phyloP scores from a whole-genome alignment of 2,113 vertebrate genomes.

The Pycnonotus jocosus region DNA sequence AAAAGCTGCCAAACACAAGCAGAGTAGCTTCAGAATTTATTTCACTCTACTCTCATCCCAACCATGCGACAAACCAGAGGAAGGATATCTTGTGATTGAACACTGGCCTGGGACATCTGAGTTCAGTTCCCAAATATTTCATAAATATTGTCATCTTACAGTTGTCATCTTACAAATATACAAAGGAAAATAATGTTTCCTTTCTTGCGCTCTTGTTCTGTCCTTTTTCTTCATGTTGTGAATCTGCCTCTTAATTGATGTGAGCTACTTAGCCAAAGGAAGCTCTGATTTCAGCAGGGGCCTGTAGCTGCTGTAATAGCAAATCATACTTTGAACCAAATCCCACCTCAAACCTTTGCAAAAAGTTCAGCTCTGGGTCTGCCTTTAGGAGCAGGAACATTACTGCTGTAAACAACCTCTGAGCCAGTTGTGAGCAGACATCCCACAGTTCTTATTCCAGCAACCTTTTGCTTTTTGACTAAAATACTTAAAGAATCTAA shows the following conservation, averaged over 20 bases:
- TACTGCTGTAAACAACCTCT: not conserved
- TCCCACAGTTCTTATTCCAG: not conserved
- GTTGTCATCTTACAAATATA: conserved; percentile 22
- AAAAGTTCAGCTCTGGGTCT: not conserved
- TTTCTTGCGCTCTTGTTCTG: not conserved
- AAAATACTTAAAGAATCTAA: not conserved
- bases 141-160: not conserved
- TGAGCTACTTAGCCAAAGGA: not conserved
- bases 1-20: not conserved
- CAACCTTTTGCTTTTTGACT: not conserved
- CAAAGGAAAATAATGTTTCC: conserved; percentile 48
- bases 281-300: not conserved
- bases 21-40: not conserved
- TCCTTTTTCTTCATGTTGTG: not conserved
- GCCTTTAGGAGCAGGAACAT: not conserved
- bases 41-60: not conserved
- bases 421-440: not conserved
- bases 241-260: not conserved
- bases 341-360: not conserved
- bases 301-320: not conserved
- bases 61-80: not conserved
- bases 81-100: conserved; percentile 1
- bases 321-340: not conserved
- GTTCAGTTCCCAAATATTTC: conserved; percentile 27
- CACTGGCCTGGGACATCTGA: not conserved